Base-by-base conservation (phyloP, 2,113 vertebrate species). In the Eubucco bourcierii region DNA sequence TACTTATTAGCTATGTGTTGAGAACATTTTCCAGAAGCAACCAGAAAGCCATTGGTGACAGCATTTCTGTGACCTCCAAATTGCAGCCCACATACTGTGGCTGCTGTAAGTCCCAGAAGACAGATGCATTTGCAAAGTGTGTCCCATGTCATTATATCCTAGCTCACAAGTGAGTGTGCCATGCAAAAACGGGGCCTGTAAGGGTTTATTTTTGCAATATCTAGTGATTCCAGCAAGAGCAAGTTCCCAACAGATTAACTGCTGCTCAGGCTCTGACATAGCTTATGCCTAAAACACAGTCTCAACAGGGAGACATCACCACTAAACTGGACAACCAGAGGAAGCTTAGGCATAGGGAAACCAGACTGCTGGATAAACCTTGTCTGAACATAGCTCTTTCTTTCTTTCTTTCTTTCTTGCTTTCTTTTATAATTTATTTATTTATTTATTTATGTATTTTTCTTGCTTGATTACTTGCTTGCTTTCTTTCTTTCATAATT, bases 51-150 rank as follows among this genome's bases (percentile, higher is more conserved):
- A 68, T 91, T 90, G 79, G 55, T 68, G 86, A 87, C 86, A 94
- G 88, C 52, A 46, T 80, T 87, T 95, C 87, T 68, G 19, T 90
- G 96, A 92, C 95, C 94, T 95, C 80, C 90, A 95, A 93, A 96
- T 96, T 95, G 85, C 46, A 53, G 53, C 73, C 65, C 76, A 71
- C 82, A 74, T 41, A 71, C 83, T 31, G 81, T 58, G 85, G 73
- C 85, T 91, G 84, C 81, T 90, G 50, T 94, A 90, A 84, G 82
- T 76, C 90, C 82, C 76, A 84, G 66, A 72, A 86, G 85, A 88
- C 68, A 81, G 90, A 92, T 81, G 70, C 80, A 91, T 96, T 90
- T 95, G 90, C 80, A 70, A 68, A 94, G 73, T 7, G 29, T 78
- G 70, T 70, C 87, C 82, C 55, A 10, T 81, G 82, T 63, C 82